Base-by-base conservation (phyloP, 2,113 vertebrate species). In the Lycaon pictus region DNA sequence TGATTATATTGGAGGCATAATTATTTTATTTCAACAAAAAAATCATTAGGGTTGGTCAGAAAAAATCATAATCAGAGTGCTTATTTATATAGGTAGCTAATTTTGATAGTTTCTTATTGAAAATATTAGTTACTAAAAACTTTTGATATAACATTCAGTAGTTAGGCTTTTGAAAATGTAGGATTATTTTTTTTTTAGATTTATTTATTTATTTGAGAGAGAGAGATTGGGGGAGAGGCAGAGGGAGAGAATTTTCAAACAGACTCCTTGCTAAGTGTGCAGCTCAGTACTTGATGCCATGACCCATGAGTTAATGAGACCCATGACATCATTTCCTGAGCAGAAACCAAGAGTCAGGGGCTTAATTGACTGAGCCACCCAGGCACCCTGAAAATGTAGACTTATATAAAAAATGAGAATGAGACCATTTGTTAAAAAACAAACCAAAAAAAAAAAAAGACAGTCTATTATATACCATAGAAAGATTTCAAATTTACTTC, bases 1-100 rank as follows among this genome's bases (percentile, higher is more conserved):
- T 29, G 29, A 83, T 0, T 76, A 15, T 53, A 60, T 7, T 77
- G 2, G 90, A 74, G 7, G 6, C 1, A 22, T 13, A 83, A 35
- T 94, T 94, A 80, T 56, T 94, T 95, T 3, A 79, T 79, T 96
- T 93, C 48, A 55, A 56, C 4, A 83, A 93, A 63, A 10, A 81
- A 88, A 72, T 88, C 4, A 85, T 65, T 94, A 72, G 20, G 77
- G 23, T 20, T 93, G 37, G 69, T 88, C 32, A 72, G 17, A 65
- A 84, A 84, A 94, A 92, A 72, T 91, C 23, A 76, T 79, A 79
- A 55, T 88, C n/a, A 25, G 48, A 83, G 6, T 81, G 13, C 35
- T 90, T 82, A 60, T 84, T 82, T 25, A 43, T 83, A 15, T 67
- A 95, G 5, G 25, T 62, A 95, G 5, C 22, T 62, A 74, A 86